Evolutionary conservation across 2,888 invertebrate species (phyloP).

Genomic region (Suillia variegata): DNA sequence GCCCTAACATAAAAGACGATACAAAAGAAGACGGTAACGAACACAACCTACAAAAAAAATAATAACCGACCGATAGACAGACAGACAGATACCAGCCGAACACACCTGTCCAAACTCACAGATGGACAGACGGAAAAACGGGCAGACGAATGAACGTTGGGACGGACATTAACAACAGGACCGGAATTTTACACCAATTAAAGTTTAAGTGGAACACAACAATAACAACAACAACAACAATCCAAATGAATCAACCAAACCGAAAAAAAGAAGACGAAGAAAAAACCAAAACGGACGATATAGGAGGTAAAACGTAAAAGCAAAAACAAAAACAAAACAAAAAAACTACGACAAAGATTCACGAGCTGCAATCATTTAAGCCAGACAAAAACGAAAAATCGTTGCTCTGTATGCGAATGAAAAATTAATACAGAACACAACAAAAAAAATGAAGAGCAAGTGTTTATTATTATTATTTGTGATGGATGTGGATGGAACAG

Average conservation of each 20-base stretch:
- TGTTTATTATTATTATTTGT: conserved; percentile 2
- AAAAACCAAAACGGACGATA: neutral
- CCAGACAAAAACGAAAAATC: no score
- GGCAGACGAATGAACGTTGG: no score
- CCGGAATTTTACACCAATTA: conserved; percentile 13
- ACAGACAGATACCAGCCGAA: no score
- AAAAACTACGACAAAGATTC: neutral
- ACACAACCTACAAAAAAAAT: no score
- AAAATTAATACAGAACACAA: conserved; percentile 4
- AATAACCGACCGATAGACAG: no score
- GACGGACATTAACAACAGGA: no score
- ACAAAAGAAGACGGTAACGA: neutral
- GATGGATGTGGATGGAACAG: conserved; percentile 16
- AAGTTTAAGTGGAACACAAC: conserved; percentile 4
- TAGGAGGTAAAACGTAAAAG: neutral
- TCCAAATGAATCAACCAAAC: neutral
- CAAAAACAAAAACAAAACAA: neutral
- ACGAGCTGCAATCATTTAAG: no score
- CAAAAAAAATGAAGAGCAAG: neutral
- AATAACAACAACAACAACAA: no score
- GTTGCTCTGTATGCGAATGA: neutral
- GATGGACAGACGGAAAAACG: no score
- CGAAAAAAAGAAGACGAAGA: neutral
- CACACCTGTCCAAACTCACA: conserved; percentile 14
- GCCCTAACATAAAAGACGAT: neutral